Conservation (phyloP, 2,113 vertebrate genomes). For the Eira barbara region DNA sequence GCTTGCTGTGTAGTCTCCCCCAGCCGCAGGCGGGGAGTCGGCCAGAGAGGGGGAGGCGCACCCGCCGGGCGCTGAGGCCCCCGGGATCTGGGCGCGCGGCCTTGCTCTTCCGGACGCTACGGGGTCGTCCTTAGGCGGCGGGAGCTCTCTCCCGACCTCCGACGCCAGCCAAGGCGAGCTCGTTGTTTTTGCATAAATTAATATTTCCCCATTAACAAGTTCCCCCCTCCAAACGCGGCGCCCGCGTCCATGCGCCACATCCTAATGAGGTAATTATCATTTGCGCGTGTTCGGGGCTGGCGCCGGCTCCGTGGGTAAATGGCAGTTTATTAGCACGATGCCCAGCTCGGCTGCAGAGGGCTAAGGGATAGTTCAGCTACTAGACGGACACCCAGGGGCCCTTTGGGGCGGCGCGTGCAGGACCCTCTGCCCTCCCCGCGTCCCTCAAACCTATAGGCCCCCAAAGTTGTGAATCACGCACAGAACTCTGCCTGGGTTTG, state of each 20-base stretch:
- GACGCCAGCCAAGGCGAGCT: conserved; percentile 66
- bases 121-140: conserved; percentile 46
- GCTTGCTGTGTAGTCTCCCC: background rate
- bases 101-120: background rate
- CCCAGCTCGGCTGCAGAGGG: conserved; percentile 70
- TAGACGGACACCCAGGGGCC: conserved; percentile 57
- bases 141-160: conserved; percentile 63
- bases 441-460: conserved; percentile 53
- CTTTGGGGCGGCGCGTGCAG: background rate
- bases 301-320: conserved; percentile 73
- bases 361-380: conserved; percentile 62
- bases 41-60: background rate
- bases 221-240: conserved; percentile 63
- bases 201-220: conserved; percentile 77
- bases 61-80: background rate
- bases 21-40: background rate
- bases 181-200: conserved; percentile 75
- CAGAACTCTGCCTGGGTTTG: conserved; percentile 70
- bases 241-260: conserved; percentile 75
- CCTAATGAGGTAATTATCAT: conserved; percentile 81
- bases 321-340: conserved; percentile 76
- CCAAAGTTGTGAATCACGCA: conserved; percentile 76
- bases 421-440: conserved; percentile 7
- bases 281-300: conserved; percentile 78
- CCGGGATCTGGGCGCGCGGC: background rate